A percentile compares a stretch with the other conserved stretches of the same genome.
These are phyloP conservation scores for Myotis brandtii DNA, from an alignment of 2,113 vertebrate genomes.

Conservation along the genomic window DNA sequence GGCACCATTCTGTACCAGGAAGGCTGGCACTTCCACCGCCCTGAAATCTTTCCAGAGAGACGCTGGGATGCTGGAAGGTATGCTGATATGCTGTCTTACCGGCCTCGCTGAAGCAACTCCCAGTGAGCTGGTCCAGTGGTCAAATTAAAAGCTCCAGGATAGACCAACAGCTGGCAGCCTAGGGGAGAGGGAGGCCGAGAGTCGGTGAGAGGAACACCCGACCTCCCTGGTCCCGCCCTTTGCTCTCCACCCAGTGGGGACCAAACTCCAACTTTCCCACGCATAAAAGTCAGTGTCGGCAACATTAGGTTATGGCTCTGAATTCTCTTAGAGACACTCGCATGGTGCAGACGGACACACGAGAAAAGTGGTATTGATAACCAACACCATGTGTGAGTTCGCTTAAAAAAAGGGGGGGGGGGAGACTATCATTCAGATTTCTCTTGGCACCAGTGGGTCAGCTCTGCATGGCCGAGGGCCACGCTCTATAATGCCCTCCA, in stretches of 20 bases:
- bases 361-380: background rate
- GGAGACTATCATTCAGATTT: background rate
- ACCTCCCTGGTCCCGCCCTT: background rate
- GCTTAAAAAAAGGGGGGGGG: background rate
- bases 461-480: background rate
- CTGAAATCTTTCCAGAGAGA: background rate
- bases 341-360: background rate
- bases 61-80: background rate
- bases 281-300: background rate
- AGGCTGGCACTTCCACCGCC: background rate
- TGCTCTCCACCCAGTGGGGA: background rate
- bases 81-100: conserved; percentile 86
- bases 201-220: background rate
- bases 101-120: conserved; percentile 95
- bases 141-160: conserved; percentile 98
- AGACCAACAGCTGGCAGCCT: conserved; percentile 97
- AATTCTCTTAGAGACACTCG: background rate
- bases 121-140: conserved; percentile 98
- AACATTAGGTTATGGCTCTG: background rate
- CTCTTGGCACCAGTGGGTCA: background rate
- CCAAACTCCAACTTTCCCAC: background rate
- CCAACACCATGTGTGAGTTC: background rate
- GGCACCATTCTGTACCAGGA: background rate
- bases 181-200: conserved; percentile 1
- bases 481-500: background rate